A percentile compares a stretch with the other conserved stretches of the same genome.
phyloP scores from a whole-genome alignment of 2,797 vertebrate genomes.

The Clarias platycephalus region DNA sequence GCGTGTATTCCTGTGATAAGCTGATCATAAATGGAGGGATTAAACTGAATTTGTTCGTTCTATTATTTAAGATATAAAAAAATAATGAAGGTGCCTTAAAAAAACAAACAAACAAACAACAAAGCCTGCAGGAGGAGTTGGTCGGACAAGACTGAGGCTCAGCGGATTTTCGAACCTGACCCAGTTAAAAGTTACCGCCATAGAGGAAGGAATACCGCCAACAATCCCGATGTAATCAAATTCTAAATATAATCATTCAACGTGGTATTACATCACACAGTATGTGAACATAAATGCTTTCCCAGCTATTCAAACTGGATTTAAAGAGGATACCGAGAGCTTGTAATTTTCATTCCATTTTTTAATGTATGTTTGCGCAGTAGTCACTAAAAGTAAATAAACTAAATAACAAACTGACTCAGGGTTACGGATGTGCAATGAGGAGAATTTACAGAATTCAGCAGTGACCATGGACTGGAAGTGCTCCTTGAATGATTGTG shows the following conservation, averaged over 20 bases:
- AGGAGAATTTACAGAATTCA: background rate
- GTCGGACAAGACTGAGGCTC: conserved; percentile 50
- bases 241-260: conserved; percentile 50
- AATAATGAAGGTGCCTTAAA: conserved; percentile 2
- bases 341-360: background rate
- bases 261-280: conserved; percentile 42
- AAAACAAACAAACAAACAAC: no score
- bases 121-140: conserved; percentile 54
- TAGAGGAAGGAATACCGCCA: conserved; percentile 19
- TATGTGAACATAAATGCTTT: background rate
- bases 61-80: conserved; percentile 63
- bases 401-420: background rate
- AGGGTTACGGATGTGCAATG: background rate
- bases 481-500: background rate
- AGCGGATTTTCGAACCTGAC: conserved; percentile 46
- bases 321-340: background rate
- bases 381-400: background rate
- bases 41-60: conserved; percentile 65
- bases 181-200: conserved; percentile 41
- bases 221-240: conserved; percentile 50
- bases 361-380: background rate
- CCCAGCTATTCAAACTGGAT: background rate
- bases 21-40: conserved; percentile 65
- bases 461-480: background rate
- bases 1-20: conserved; percentile 65